phyloP scores from a whole-genome alignment of 1,140 invertebrate species.

The Caenorhabditis remanei region DNA sequence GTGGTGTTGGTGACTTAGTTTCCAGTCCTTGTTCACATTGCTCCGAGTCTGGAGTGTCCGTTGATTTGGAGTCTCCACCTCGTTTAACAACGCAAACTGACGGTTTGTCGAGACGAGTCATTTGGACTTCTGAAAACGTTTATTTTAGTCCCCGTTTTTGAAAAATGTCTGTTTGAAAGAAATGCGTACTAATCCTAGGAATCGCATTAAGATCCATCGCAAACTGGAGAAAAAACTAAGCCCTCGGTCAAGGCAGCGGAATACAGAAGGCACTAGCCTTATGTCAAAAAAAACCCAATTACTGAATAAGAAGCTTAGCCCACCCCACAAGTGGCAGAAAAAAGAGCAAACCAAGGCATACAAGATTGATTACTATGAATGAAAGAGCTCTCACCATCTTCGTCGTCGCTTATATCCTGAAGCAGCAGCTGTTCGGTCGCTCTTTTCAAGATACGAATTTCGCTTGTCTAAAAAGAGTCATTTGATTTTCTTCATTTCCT shows the following conservation, averaged over 20 bases:
- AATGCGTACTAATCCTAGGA: too few relatives aligned
- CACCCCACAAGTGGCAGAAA: neutral
- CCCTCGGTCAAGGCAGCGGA: too few relatives aligned
- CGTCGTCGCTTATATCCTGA: slow-evolving; percentile 57
- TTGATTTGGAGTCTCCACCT: slow-evolving; percentile 20
- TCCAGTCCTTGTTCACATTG: neutral
- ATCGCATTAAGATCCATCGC: too few relatives aligned
- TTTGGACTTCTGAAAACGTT: slow-evolving; percentile 57
- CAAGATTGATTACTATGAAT: slow-evolving; percentile 49
- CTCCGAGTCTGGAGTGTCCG: slow-evolving; percentile 14
- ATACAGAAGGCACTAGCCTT: too few relatives aligned
- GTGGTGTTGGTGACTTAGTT: neutral
- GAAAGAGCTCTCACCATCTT: slow-evolving; percentile 57
- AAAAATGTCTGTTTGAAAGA: too few relatives aligned
- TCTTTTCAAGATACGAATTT: slow-evolving; percentile 52
- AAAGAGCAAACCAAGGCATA: neutral
- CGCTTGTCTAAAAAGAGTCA: slow-evolving; percentile 30
- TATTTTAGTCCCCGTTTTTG: neutral
- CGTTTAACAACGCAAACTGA: slow-evolving; percentile 28
- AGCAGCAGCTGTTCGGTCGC: slow-evolving; percentile 44
- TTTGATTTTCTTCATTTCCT: slow-evolving; percentile 14
- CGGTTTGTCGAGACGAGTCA: slow-evolving; percentile 65
- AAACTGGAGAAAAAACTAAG: too few relatives aligned
- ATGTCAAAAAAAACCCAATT: too few relatives aligned
- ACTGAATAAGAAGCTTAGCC: neutral